Evolutionary conservation across 2,797 vertebrate species (phyloP), one percentile per base, ranked within the genome.

Genomic region (Poecilia picta): DNA sequence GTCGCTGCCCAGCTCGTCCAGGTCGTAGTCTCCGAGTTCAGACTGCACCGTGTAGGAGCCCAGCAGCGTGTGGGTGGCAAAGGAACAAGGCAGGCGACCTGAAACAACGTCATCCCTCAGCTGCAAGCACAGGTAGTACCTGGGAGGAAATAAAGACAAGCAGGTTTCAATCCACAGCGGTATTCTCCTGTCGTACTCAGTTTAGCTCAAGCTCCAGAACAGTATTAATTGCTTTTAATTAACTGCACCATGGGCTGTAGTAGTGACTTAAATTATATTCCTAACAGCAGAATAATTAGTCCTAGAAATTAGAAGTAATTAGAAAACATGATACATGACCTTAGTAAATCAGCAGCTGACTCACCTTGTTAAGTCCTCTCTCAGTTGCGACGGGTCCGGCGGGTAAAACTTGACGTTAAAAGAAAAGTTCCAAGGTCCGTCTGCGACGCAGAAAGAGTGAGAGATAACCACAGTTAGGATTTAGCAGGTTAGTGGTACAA

Each of bases 361-460:
- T 86, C 92, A 99, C 98, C 98, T 97, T 94, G 98, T 99, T 89
- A 99, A 99, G 81, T 99, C 98, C 94, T 99, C 98, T 36, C 96
- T 97, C 66, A 99, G 96, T 92, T 99, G 98, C 64, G 97, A 91
- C 25, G 98, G 98, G 85, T 99, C 98, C 73, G 98, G 98, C 80
- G 98, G 98, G 90, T 99, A 99, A 95, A 99, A 99, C 94, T 99
- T 99, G 77, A 99, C 98, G 83, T 97, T 99, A 94, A 99, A 99
- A 55, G 97, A 96, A 92, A 99, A 99, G 92, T 97, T 98, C 97
- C 98, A 99, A 91, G 97, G 96, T 84, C 97, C 97, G 92, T 95
- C 98, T 99, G 94, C 80, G 66, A 70, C 0, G 1, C 0, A 71
- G 49, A 76, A 28, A 89, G 20, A 84, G 88, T 64, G 84, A 79